Evolutionary conservation across 2,888 invertebrate species (phyloP).

Genomic region (Halictus ligatus): DNA sequence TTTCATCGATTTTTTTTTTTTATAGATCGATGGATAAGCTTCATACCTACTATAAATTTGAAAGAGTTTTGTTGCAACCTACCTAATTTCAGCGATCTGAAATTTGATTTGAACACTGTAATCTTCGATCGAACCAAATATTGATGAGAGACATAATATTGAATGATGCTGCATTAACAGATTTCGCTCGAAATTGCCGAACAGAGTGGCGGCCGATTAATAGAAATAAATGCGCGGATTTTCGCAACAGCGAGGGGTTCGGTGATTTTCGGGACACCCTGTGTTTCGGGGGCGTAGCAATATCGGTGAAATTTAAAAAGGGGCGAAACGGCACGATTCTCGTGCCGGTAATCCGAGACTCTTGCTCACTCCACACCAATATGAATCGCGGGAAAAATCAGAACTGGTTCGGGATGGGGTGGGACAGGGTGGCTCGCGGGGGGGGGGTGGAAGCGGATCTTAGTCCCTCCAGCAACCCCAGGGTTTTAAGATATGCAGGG

Average conservation of each 20-base stretch:
- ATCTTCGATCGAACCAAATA: neutral
- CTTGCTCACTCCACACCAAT: conserved; percentile 59
- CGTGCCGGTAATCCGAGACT: conserved; percentile 57
- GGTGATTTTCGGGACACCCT: neutral
- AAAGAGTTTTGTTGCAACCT: no score
- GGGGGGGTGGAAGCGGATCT: conserved; percentile 45
- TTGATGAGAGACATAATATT: neutral
- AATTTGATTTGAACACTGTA: neutral
- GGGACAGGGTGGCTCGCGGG: conserved; percentile 27
- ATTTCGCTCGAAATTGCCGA: neutral
- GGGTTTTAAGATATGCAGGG: conserved; percentile 81
- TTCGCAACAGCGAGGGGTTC: neutral
- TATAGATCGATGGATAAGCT: no score
- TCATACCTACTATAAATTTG: no score
- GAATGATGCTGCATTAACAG: no score
- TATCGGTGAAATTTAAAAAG: conserved; percentile 58
- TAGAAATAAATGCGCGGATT: neutral
- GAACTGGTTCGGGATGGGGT: conserved; percentile 52
- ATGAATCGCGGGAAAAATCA: conserved; percentile 77
- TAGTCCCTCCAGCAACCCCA: conserved; percentile 65
- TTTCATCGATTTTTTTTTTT: neutral
- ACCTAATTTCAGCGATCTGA: no score
- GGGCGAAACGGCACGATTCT: conserved; percentile 41
- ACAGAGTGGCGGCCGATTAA: neutral
- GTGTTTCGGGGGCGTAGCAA: conserved; percentile 20